Percentiles rank a stretch among this genome's conserved stretches.
Conservation (phyloP, 2,113 vertebrate genomes). For the Triplophysa siluroides region DNA sequence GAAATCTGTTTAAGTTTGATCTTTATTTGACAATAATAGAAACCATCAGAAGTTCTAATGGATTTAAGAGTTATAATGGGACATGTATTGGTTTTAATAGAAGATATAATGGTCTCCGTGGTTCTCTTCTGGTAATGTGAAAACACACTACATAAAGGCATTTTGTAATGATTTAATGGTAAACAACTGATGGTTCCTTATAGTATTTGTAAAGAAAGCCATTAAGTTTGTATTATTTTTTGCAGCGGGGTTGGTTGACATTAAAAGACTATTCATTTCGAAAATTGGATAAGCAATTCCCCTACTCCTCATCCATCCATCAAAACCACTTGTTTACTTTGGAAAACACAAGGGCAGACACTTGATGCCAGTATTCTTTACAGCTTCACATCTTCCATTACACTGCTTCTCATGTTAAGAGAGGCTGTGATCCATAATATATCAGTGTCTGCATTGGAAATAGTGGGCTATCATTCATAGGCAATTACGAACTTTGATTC, state of each 20-base stretch:
- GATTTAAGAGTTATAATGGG: too few species aligned
- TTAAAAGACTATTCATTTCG: constrained; percentile 42
- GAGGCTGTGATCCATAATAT: constrained; percentile 40
- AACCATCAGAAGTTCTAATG: too few species aligned
- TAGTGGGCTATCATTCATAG: constrained; percentile 49
- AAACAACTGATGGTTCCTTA: too few species aligned
- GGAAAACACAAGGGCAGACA: constrained; percentile 43
- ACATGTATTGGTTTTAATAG: too few species aligned
- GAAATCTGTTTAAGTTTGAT: not conserved
- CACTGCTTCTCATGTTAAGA: constrained; percentile 36
- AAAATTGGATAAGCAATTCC: constrained; percentile 49
- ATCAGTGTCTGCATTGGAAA: constrained; percentile 46
- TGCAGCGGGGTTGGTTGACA: constrained; percentile 15
- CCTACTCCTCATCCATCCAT: constrained; percentile 45
- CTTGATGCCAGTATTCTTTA: constrained; percentile 51
- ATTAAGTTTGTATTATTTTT: not conserved
- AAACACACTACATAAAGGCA: too few species aligned
- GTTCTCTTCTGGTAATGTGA: too few species aligned
- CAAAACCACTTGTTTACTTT: constrained; percentile 51
- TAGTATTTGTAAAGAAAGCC: too few species aligned
- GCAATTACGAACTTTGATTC: constrained; percentile 47
- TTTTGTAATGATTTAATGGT: too few species aligned
- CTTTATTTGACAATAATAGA: too few species aligned
- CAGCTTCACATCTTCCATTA: constrained; percentile 46
- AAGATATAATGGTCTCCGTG: too few species aligned